Evolutionary conservation across 2,888 invertebrate genomes (phyloP), one percentile per base, ranked within the genome.

Genomic region (Aleiodes alternator): DNA sequence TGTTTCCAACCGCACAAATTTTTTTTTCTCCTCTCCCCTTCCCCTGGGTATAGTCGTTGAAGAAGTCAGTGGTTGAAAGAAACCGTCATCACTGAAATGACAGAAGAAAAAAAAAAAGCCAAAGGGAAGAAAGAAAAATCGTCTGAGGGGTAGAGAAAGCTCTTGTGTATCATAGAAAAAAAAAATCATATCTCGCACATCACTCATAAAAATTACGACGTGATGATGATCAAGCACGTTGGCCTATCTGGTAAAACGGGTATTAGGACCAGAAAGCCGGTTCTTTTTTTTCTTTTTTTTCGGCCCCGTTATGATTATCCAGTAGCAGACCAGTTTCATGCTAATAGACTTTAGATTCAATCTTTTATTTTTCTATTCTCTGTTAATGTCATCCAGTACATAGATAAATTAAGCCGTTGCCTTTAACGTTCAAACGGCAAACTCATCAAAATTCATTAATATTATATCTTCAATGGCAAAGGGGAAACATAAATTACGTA

Each of bases 221-320:
- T 38, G 38, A 53, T 55, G 69, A 69, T 69, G 69, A 69, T 53
- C 34, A 55, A 69, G 69, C 69, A 68, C 50, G 55, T 69, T 69
- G 55, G 7, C 38, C 64, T 48, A 14, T 53, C 69, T 11, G 31
- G 51, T 55, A 31, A 55, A 69, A 69, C 69, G 53, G 38, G 69
- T 69, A 16, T 51, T 51, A 51, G 23, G 56, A 56, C 7, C 56
- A 23, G 9, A 56, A 1, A 56, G 55, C 29, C 56, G 56, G 56
- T 55, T 55, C 16, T 55, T 16, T n/a, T n/a, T 55, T 56, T 23
- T 16, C 3, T n/a, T 55, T 56, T 23, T 56, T 43, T 9, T 9
- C 7, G 43, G 43, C 11, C 56, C 56, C 56, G 56, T 56, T 56
- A 56, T 29, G 16, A 56, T 29, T 23, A 56, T 56, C 56, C 56